phyloP scores from a whole-genome alignment of 1,140 invertebrate species.

The Elysia chlorotica region DNA sequence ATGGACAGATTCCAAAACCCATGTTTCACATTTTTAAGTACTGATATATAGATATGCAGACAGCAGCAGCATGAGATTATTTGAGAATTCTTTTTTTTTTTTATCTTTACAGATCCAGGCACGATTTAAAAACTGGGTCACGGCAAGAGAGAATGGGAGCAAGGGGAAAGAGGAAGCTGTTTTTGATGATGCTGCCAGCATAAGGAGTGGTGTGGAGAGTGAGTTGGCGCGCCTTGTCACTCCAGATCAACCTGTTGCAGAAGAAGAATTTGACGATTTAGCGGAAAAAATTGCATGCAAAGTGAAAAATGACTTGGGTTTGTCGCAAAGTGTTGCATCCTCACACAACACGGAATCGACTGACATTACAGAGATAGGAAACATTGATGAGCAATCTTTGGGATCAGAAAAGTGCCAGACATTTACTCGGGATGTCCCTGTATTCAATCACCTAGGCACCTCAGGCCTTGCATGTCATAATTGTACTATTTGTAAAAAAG shows the following conservation, averaged over 20 bases:
- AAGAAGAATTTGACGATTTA: slow-evolving; percentile 9
- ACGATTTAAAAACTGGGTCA: slow-evolving; percentile 3
- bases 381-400: neutral
- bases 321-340: neutral
- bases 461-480: slow-evolving; percentile 1
- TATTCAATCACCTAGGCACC: neutral
- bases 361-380: neutral
- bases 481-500: slow-evolving; percentile 6
- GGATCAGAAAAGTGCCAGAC: neutral
- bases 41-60: neutral
- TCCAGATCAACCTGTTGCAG: slow-evolving; percentile 5
- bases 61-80: neutral
- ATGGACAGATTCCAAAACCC: neutral
- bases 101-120: slow-evolving; percentile 1
- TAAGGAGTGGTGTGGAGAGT: slow-evolving; percentile 13
- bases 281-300: slow-evolving; percentile 16
- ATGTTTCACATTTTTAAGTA: neutral
- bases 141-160: neutral
- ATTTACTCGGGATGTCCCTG: neutral
- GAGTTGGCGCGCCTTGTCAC: slow-evolving; percentile 16
- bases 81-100: neutral
- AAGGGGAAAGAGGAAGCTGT: neutral
- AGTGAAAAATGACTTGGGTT: slow-evolving; percentile 15
- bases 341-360: neutral
- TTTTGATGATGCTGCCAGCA: slow-evolving; percentile 1